These are phyloP conservation scores for Balearica regulorum DNA, from an alignment of 2,797 vertebrate genomes.

Conservation along the genomic window DNA sequence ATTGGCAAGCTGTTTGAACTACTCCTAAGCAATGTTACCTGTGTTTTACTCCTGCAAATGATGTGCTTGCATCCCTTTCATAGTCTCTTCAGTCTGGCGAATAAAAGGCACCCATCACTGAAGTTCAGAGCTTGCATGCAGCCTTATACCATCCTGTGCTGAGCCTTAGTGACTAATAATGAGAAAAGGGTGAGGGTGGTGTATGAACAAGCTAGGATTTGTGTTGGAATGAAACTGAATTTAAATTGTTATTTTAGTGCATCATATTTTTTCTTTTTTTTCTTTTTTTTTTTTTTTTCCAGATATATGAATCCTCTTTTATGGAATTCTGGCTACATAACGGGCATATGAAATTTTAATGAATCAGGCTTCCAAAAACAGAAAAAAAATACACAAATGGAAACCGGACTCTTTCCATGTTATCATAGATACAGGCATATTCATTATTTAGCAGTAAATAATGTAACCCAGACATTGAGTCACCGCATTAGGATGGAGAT, in stretches of 20 bases:
- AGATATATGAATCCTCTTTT: not conserved
- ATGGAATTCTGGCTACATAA: not conserved
- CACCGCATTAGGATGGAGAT: not conserved
- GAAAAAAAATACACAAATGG: not conserved
- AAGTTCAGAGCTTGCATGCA: not conserved
- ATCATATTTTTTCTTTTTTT: not conserved
- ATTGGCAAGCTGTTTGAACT: not conserved
- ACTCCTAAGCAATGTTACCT: not conserved
- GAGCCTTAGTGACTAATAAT: not conserved
- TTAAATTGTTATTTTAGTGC: not conserved
- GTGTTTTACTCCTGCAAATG: not conserved
- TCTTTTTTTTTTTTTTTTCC: too few relatives aligned
- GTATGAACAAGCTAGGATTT: not conserved
- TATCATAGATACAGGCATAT: not conserved
- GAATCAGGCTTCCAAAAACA: not conserved
- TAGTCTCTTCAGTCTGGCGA: not conserved
- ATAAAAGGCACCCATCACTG: not conserved
- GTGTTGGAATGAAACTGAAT: not conserved
- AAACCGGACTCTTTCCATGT: not conserved
- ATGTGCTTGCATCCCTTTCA: not conserved
- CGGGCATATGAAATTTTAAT: constrained; percentile 12
- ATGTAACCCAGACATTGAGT: not conserved
- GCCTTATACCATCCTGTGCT: not conserved
- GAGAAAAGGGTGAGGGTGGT: not conserved
- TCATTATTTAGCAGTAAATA: constrained; percentile 45